These are phyloP conservation scores for Gadopsis bispinosus DNA, from an alignment of 2,797 vertebrate species.

Conservation along the genomic window DNA sequence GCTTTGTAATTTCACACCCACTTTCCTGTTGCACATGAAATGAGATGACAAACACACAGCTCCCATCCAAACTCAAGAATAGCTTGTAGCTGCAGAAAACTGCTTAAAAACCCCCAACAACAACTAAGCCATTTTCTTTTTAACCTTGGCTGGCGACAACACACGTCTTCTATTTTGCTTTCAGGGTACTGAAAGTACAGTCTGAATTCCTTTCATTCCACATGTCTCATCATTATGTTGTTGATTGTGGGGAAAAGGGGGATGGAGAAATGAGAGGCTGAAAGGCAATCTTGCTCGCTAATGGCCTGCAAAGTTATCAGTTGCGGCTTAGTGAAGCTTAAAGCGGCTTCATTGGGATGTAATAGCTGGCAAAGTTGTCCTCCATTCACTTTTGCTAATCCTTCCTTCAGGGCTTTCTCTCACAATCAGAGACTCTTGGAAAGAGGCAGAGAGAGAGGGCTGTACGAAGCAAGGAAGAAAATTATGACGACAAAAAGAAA, in stretches of 20 bases:
- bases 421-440: conserved; percentile 78
- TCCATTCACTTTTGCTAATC: conserved; percentile 83
- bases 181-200: conserved; percentile 56
- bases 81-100: conserved; percentile 31
- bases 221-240: conserved; percentile 74
- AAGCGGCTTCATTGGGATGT: conserved; percentile 82
- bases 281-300: conserved; percentile 84
- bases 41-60: conserved; percentile 39
- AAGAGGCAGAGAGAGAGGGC: conserved; percentile 68
- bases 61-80: conserved; percentile 27
- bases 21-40: conserved; percentile 39
- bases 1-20: conserved; percentile 52
- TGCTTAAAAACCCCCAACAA: conserved; percentile 4
- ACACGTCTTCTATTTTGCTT: conserved; percentile 51
- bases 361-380: conserved; percentile 85
- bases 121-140: conserved; percentile 46
- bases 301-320: conserved; percentile 88
- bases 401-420: conserved; percentile 80
- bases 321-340: conserved; percentile 86
- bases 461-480: conserved; percentile 58
- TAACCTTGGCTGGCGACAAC: conserved; percentile 54
- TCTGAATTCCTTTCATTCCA: conserved; percentile 67
- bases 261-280: conserved; percentile 70
- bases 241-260: conserved; percentile 75
- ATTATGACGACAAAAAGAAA: conserved; percentile 69